Base-by-base conservation (phyloP, 2,113 vertebrate genomes). In the Oryzias javanicus region DNA sequence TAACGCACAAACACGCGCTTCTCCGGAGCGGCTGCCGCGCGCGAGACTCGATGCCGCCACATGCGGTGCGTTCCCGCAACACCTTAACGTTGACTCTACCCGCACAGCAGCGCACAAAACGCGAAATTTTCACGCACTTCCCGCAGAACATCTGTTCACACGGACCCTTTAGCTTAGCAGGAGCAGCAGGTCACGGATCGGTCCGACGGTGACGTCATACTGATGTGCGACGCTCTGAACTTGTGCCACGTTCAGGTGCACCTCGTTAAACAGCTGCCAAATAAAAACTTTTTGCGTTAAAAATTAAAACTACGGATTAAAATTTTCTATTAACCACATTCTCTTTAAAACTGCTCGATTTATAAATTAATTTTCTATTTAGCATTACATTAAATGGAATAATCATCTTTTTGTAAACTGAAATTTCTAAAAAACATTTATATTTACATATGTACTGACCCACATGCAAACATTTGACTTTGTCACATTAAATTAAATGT, bases 121-220 rank as follows among this genome's bases (percentile, higher is more conserved):
- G 3, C 18, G 6, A 14, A 27, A 35, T 7, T 58, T 70, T 2
- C 0, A n/a, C n/a, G 46, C 6, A 2, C 58, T 68, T 55, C 1
- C 3, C 2, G 60, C 46, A 62, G 17, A 75, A 72, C 69, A 79
- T 81, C 66, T 74, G 72, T 50, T 22, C 50, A 53, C 16, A 14
- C 20, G 50, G 54, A 67, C 35, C 64, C 46, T 52, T 12, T 86
- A 86, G 83, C 83, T 53, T 80, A 80, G 74, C 63, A 58, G 14
- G 70, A 76, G 79, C 81, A 76, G 74, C 72, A 60, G 87, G 82
- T 88, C 85, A 87, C 55, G 70, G 80, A 71, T 76, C 63, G 54
- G 80, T 80, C 68, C 68, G 63, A 71, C 63, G 52, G 22, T 86
- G 83, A 86, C 83, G 87, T 89, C 87, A 89, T 61, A 22, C 18